phyloP scores from a whole-genome alignment of 1,140 invertebrate species.

The Drosophila littoralis region DNA sequence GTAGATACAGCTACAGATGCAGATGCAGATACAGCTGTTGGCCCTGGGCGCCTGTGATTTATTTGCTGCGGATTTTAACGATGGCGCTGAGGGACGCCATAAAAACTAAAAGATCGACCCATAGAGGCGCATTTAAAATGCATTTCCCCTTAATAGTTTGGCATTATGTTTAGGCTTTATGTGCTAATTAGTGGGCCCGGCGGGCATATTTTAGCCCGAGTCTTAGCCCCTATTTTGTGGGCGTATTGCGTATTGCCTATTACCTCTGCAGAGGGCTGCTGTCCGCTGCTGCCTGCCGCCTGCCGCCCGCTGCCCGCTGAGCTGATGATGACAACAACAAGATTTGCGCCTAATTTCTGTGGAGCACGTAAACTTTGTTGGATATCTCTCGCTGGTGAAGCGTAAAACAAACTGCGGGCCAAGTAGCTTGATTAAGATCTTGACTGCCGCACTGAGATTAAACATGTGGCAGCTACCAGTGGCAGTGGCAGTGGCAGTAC shows the following conservation, averaged over 20 bases:
- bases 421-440: slow-evolving; percentile 76
- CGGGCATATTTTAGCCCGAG: background rate
- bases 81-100: slow-evolving; percentile 65
- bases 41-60: slow-evolving; percentile 61
- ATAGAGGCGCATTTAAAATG: slow-evolving; percentile 70
- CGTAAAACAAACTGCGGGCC: slow-evolving; percentile 43
- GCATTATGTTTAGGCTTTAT: slow-evolving; percentile 71
- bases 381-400: slow-evolving; percentile 54
- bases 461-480: slow-evolving; percentile 54
- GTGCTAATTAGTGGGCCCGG: slow-evolving; percentile 67
- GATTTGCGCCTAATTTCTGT: slow-evolving; percentile 78
- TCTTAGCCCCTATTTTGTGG: background rate
- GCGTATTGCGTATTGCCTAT: background rate
- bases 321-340: slow-evolving; percentile 54
- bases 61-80: slow-evolving; percentile 71
- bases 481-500: slow-evolving; percentile 2
- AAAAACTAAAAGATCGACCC: slow-evolving; percentile 38
- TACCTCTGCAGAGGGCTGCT: background rate
- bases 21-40: slow-evolving; percentile 15
- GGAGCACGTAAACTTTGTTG: slow-evolving; percentile 67
- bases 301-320: background rate
- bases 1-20: slow-evolving; percentile 14
- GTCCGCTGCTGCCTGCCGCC: background rate
- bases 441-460: slow-evolving; percentile 68
- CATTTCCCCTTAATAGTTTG: slow-evolving; percentile 74